Evolutionary conservation across 2,113 vertebrate species (phyloP).

Genomic region (Antechinus flavipes): DNA sequence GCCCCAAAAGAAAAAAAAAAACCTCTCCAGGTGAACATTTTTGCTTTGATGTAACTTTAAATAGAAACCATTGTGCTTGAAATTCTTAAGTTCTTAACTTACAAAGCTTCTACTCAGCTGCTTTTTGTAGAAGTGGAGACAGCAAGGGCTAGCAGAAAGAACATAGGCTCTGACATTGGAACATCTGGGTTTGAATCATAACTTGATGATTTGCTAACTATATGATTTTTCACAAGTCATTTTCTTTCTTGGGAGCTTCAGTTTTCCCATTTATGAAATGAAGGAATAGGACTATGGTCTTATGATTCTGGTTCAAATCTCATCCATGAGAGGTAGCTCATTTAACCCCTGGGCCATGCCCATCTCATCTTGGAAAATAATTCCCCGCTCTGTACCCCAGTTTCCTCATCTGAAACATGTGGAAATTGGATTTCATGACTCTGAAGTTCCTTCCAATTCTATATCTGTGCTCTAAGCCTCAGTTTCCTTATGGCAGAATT

Average conservation of each 20-base stretch:
- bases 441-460: neutral
- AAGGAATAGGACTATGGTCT: neutral
- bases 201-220: neutral
- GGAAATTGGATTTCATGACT: neutral
- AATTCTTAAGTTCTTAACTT: constrained; percentile 44
- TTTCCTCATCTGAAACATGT: constrained; percentile 25
- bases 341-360: neutral
- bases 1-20: constrained; percentile 24
- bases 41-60: constrained; percentile 32
- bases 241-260: neutral
- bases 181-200: neutral
- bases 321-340: neutral
- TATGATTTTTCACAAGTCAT: neutral
- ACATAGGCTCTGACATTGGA: neutral
- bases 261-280: neutral
- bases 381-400: neutral
- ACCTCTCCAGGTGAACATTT: constrained; percentile 18
- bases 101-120: constrained; percentile 36
- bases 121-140: neutral
- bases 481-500: neutral
- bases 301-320: neutral
- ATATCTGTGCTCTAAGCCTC: neutral
- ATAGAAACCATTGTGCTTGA: constrained; percentile 34
- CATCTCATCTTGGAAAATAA: constrained; percentile 1
- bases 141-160: neutral